A percentile compares a stretch with the other conserved stretches of the same genome.
Evolutionary conservation across 2,888 invertebrate species (phyloP).

Genomic region (Watsonalla cultraria): DNA sequence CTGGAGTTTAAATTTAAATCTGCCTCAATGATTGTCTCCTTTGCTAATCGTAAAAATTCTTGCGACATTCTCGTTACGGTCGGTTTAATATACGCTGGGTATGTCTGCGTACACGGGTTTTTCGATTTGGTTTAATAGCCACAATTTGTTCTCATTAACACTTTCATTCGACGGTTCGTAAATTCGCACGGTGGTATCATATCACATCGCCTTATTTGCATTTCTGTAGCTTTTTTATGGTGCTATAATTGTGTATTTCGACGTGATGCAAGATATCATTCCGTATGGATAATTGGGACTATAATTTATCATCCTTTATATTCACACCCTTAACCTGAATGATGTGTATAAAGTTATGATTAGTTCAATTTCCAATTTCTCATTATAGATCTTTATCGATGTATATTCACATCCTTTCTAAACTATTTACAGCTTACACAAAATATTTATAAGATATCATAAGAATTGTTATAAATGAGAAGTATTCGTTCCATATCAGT

Average conservation of each 20-base stretch:
- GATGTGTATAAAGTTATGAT: no score
- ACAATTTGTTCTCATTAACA: neutral
- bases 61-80: constrained; percentile 37
- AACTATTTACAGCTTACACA: no score
- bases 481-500: no score
- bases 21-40: constrained; percentile 43
- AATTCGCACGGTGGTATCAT: constrained; percentile 5
- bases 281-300: no score
- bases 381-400: no score
- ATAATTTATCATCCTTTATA: no score
- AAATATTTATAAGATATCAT: no score
- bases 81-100: constrained; percentile 20
- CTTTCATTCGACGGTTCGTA: neutral
- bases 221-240: neutral
- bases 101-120: constrained; percentile 8
- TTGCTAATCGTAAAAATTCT: constrained; percentile 59
- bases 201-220: constrained; percentile 13
- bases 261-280: constrained; percentile 2
- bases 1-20: constrained; percentile 50
- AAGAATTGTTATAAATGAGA: no score
- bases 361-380: no score
- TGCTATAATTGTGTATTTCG: constrained; percentile 8
- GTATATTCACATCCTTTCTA: no score
- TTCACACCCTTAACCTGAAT: no score
- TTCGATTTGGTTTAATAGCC: neutral